These are phyloP conservation scores for Falco biarmicus DNA, from an alignment of 2,797 vertebrate genomes.

Conservation along the genomic window DNA sequence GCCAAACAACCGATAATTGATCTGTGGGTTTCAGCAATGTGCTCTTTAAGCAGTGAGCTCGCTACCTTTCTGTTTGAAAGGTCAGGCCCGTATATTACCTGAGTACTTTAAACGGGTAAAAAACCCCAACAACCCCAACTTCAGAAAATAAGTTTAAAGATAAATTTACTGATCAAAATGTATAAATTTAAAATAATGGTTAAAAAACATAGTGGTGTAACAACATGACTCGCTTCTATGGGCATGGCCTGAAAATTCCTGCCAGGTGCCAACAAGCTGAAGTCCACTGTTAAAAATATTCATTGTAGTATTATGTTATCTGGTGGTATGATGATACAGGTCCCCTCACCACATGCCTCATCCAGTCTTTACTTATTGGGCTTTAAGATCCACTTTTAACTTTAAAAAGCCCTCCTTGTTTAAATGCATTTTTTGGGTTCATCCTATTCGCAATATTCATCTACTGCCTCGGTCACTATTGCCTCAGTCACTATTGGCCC, in stretches of 20 bases:
- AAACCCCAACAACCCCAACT: fast-evolving
- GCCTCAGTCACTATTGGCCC: background rate
- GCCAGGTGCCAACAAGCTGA: background rate
- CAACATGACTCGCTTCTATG: background rate
- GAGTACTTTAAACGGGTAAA: background rate
- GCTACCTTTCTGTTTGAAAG: slow-evolving; percentile 13
- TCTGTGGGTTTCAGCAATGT: background rate
- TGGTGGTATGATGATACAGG: background rate
- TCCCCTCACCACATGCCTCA: fast-evolving
- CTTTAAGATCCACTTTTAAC: background rate
- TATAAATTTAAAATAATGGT: fast-evolving
- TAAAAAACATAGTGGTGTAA: background rate
- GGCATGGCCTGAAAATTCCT: background rate
- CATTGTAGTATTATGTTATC: background rate
- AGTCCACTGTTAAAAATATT: background rate
- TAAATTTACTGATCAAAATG: background rate
- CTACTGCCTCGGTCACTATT: background rate
- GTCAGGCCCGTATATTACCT: background rate
- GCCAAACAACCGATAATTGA: slow-evolving; percentile 34
- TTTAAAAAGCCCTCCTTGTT: background rate
- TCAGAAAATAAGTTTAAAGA: background rate
- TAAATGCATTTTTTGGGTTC: background rate
- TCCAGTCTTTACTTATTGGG: background rate
- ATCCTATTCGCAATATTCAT: background rate
- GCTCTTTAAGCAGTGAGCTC: background rate